Conservation (phyloP, 1,140 invertebrate species). For the Halesus radiatus region DNA sequence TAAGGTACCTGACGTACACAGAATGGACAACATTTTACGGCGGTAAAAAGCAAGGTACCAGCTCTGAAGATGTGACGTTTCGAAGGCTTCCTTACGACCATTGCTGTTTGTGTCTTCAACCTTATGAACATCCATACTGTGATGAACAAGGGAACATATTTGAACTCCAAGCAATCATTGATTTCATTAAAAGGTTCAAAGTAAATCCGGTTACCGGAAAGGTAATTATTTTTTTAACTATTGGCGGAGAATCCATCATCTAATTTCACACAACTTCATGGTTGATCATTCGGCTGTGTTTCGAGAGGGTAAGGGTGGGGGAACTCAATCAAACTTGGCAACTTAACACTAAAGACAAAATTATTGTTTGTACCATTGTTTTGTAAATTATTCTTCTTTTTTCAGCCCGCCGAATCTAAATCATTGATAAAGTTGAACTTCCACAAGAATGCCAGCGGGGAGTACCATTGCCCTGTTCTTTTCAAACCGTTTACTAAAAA, state of each 20-base stretch:
- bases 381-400: conserved; percentile 43
- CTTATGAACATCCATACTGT: conserved; percentile 94
- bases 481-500: conserved; percentile 97
- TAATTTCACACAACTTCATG: too few species aligned
- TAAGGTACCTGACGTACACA: conserved; percentile 94
- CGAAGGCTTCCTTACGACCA: conserved; percentile 93
- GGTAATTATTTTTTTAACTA: conserved; percentile 65
- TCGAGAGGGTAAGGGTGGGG: too few species aligned
- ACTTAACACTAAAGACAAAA: too few species aligned
- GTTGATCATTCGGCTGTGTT: too few species aligned
- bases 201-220: conserved; percentile 95
- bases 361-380: neutral
- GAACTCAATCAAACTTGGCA: too few species aligned
- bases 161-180: conserved; percentile 89
- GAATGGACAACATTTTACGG: conserved; percentile 97
- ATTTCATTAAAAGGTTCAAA: conserved; percentile 94
- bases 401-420: conserved; percentile 85
- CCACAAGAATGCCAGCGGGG: conserved; percentile 85
- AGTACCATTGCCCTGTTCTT: conserved; percentile 94
- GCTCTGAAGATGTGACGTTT: conserved; percentile 86
- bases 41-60: conserved; percentile 84
- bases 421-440: conserved; percentile 92
- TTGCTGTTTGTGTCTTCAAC: conserved; percentile 93
- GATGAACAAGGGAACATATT: conserved; percentile 91
- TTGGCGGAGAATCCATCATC: too few species aligned